Evolutionary conservation across 2,113 vertebrate species (phyloP), one percentile per base, ranked within the genome.

Genomic region (Osmerus eperlanus): DNA sequence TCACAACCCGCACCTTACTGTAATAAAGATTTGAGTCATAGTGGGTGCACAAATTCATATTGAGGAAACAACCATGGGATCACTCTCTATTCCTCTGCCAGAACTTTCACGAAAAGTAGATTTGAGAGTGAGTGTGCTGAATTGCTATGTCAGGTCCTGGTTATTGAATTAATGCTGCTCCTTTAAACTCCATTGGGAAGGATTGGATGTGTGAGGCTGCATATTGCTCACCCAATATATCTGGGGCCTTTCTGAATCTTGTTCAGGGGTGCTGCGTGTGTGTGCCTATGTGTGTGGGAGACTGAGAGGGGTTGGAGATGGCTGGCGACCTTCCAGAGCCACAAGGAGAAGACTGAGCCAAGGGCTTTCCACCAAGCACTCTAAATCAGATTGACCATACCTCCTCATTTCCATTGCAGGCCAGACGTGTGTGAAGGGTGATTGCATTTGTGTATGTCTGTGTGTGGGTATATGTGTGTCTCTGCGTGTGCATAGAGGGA

Each of bases 81-180:
- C 78, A 78, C 68, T 82, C 76, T 78, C 79, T 76, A 74, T 82
- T 83, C 79, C 82, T 82, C 81, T 85, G 85, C 68, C 67, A 2
- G 73, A 73, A 78, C 83, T 85, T 51, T 2, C 25, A 83, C 68
- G 65, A 75, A 75, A 84, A 86, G 88, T 78, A 78, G 83, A 83
- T 60, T 81, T 67, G 78, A 73, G 78, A 81, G 80, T 76, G 81
- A 84, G 85, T 84, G 83, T 74, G 73, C 55, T 78, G 81, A 79
- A 75, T 76, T 84, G 84, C 78, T 2, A 71, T 73, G 82, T 89
- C 80, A 85, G 84, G 41, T 78, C 54, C 25, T 65, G 64, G 68
- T 79, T 82, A 81, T 72, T 88, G 76, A 87, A 87, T 82, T 84
- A 77, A 89, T 86, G 86, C 82, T 75, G 73, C 77, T 82, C 68